Percentiles rank a stretch among this genome's conserved stretches.
Conservation (phyloP, 2,797 vertebrate genomes). For the Staurois parvus region DNA sequence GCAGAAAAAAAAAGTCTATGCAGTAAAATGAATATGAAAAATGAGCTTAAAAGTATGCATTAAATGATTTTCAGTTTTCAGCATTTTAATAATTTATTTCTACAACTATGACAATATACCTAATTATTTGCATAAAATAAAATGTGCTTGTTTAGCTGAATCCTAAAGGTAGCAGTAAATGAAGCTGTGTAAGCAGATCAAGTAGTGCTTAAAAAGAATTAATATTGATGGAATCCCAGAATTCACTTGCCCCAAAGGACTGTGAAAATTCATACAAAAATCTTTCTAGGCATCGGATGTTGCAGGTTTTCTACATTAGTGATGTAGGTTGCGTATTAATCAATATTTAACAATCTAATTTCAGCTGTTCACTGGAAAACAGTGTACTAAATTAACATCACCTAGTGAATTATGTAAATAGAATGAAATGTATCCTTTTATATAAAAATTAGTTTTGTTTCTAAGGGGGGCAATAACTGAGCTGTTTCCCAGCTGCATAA, state of each 20-base stretch:
- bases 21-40: constrained; percentile 47
- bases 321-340: constrained; percentile 89
- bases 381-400: constrained; percentile 93
- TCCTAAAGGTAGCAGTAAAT: constrained; percentile 75
- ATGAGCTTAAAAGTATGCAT: constrained; percentile 27
- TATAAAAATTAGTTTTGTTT: neutral
- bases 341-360: constrained; percentile 94
- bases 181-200: constrained; percentile 76
- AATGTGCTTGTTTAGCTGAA: constrained; percentile 75
- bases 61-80: constrained; percentile 26
- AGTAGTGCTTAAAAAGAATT: constrained; percentile 71
- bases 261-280: constrained; percentile 76
- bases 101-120: constrained; percentile 68
- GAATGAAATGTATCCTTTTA: constrained; percentile 60
- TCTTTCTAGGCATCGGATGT: constrained; percentile 76
- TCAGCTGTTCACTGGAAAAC: constrained; percentile 88
- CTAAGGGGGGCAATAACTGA: too few relatives aligned
- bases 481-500: neutral
- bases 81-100: constrained; percentile 66
- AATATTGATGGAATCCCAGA: constrained; percentile 77
- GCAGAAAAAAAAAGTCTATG: neutral
- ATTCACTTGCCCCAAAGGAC: constrained; percentile 72
- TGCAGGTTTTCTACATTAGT: constrained; percentile 78
- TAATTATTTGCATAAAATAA: constrained; percentile 71
- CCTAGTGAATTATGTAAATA: constrained; percentile 82